A percentile compares a stretch with the other conserved stretches of the same genome.
phyloP scores from a whole-genome alignment of 2,113 vertebrate genomes.

The Macquaria australasica region DNA sequence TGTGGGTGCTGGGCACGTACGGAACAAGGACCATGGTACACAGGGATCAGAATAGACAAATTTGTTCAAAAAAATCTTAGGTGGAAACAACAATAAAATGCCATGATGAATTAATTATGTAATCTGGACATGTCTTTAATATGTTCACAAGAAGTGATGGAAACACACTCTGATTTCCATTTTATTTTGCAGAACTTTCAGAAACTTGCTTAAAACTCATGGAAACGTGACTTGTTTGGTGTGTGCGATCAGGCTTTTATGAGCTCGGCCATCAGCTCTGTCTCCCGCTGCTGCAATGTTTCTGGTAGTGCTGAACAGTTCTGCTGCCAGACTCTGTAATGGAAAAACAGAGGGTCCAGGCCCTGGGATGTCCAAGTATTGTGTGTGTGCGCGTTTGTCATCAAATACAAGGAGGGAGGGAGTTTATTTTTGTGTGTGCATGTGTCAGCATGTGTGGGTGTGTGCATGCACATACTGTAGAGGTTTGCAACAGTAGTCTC shows the following conservation, averaged over 20 bases:
- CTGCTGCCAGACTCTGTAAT: constrained; percentile 65
- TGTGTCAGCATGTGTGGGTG: constrained; percentile 52
- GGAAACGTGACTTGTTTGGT: neutral
- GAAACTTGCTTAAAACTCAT: neutral
- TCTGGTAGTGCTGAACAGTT: constrained; percentile 48
- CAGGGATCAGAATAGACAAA: neutral
- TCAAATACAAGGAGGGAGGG: constrained; percentile 14
- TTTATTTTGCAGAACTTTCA: neutral
- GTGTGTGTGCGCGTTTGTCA: constrained; percentile 14
- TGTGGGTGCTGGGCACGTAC: neutral
- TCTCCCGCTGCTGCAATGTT: constrained; percentile 57
- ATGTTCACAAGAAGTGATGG: no score
- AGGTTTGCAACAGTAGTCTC: neutral
- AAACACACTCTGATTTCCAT: neutral
- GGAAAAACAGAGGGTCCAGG: constrained; percentile 73
- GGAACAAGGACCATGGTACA: neutral
- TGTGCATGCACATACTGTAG: constrained; percentile 14
- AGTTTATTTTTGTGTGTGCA: constrained; percentile 35
- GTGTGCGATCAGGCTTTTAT: constrained; percentile 42
- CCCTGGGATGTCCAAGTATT: constrained; percentile 53
- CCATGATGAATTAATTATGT: neutral
- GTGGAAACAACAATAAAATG: neutral
- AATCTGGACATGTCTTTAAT: neutral
- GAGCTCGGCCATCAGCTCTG: constrained; percentile 48
- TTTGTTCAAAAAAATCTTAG: no score